Conservation (phyloP, 1,140 invertebrate genomes). For the Melanaphis sacchari region DNA sequence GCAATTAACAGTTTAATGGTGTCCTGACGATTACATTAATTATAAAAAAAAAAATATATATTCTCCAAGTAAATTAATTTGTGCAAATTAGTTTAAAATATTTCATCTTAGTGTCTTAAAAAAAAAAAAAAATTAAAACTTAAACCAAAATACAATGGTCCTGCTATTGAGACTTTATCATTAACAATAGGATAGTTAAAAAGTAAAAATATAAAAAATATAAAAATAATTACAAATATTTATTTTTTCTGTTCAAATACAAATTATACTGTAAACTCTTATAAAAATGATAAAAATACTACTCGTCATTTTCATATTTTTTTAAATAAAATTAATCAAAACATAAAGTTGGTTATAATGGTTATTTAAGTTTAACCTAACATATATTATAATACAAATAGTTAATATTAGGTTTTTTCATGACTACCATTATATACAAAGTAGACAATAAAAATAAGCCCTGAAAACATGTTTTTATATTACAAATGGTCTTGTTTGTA, state of each 20-base stretch:
- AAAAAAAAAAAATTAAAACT: not conserved
- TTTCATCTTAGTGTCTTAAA: not conserved
- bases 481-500: conserved; percentile 1
- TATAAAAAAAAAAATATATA: not conserved
- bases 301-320: not conserved
- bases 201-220: no score
- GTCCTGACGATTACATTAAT: not conserved
- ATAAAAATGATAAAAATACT: not conserved
- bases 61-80: not conserved
- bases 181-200: not conserved
- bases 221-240: not conserved
- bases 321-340: not conserved
- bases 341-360: not conserved
- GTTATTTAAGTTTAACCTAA: not conserved
- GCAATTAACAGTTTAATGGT: not conserved
- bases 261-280: not conserved
- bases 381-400: not conserved
- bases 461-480: not conserved
- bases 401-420: not conserved
- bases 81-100: not conserved
- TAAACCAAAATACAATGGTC: not conserved
- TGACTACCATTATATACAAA: not conserved
- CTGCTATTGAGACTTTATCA: not conserved
- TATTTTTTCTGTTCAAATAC: not conserved
- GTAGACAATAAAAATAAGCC: not conserved